Evolutionary conservation across 2,797 vertebrate species (phyloP).

Genomic region (Mallotus villosus): DNA sequence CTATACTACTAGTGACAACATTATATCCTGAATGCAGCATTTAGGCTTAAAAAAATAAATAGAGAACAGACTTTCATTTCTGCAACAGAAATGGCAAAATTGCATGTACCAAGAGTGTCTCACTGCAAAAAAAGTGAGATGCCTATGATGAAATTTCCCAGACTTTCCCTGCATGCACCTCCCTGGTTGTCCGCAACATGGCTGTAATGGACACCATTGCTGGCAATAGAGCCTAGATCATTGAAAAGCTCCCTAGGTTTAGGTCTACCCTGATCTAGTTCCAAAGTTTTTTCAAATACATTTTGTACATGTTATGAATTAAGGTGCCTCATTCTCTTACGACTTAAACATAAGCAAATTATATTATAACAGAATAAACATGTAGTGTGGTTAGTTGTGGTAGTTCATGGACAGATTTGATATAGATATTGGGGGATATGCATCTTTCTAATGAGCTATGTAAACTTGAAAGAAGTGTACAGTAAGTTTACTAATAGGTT

Average conservation of each 20-base stretch:
- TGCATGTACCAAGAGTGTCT: background rate
- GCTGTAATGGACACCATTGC: slow-evolving; percentile 56
- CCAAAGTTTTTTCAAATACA: background rate
- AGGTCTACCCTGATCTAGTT: slow-evolving; percentile 12
- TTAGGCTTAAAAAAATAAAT: background rate
- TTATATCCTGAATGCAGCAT: background rate
- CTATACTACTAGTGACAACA: background rate
- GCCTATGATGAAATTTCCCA: background rate
- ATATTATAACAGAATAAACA: background rate
- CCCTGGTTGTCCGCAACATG: slow-evolving; percentile 58
- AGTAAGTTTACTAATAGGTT: too few relatives aligned
- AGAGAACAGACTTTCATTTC: background rate
- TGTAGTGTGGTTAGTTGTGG: background rate
- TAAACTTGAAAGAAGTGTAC: too few relatives aligned
- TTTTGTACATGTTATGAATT: background rate
- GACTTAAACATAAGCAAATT: background rate
- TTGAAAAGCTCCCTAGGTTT: slow-evolving; percentile 43
- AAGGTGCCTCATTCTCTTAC: background rate
- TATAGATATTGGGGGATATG: background rate
- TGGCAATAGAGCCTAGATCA: slow-evolving; percentile 54
- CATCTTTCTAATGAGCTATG: background rate
- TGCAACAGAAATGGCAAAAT: background rate
- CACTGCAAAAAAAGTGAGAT: background rate
- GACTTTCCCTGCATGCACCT: slow-evolving; percentile 51
- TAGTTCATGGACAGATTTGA: background rate